phyloP scores from a whole-genome alignment of 2,888 invertebrate species.

The Stegophylla sp. region DNA sequence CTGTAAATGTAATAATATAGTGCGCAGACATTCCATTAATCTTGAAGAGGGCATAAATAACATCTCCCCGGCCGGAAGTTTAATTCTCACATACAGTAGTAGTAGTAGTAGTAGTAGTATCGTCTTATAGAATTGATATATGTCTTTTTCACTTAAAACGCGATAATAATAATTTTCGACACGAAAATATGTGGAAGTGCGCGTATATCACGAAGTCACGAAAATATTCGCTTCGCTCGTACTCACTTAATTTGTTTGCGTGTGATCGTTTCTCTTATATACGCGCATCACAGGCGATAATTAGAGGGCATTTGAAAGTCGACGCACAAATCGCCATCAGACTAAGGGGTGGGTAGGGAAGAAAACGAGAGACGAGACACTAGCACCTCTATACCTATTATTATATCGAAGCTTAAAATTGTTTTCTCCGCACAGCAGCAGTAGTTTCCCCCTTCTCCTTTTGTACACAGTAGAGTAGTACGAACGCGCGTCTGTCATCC shows the following conservation, averaged over 20 bases:
- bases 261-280: not conserved
- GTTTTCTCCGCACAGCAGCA: conserved; percentile 25
- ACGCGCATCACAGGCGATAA: not conserved
- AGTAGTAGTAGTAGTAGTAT: no score
- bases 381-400: no score
- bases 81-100: conserved; percentile 31
- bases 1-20: conserved; percentile 39
- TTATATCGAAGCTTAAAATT: conserved; percentile 50
- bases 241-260: not conserved
- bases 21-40: conserved; percentile 48
- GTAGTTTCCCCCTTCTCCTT: not conserved
- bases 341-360: not conserved
- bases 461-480: not conserved
- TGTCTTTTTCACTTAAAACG: conserved; percentile 25
- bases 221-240: no score
- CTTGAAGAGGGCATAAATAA: conserved; percentile 44
- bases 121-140: conserved; percentile 42
- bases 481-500: conserved; percentile 39
- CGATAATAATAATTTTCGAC: conserved; percentile 25
- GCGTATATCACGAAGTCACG: not conserved
- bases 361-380: conserved; percentile 1
- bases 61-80: conserved; percentile 38
- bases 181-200: conserved; percentile 3
- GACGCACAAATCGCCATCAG: conserved; percentile 11
- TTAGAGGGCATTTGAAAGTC: conserved; percentile 20